Percentiles rank a stretch among this genome's conserved stretches.
phyloP scores from a whole-genome alignment of 2,113 vertebrate genomes.

The Cyanoramphus novaezelandiae region DNA sequence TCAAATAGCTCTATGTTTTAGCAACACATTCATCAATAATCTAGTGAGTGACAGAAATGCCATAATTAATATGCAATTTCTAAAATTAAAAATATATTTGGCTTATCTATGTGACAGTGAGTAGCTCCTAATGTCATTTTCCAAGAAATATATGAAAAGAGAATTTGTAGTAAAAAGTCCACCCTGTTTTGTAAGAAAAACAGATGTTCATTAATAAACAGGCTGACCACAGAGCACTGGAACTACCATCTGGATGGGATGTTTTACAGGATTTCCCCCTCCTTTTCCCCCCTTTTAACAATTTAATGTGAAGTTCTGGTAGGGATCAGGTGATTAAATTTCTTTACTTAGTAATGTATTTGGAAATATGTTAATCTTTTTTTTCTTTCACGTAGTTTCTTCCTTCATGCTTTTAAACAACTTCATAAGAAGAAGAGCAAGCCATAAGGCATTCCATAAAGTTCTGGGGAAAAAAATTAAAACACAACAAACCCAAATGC shows the following conservation, averaged over 20 bases:
- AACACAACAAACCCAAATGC: neutral
- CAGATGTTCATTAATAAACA: constrained; percentile 75
- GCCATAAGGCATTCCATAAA: neutral
- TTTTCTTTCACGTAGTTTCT: neutral
- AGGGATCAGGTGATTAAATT: neutral
- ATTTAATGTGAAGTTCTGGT: constrained; percentile 49
- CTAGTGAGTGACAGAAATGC: neutral
- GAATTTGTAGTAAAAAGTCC: constrained; percentile 61
- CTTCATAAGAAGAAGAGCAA: neutral
- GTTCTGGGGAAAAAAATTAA: neutral
- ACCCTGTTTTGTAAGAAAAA: constrained; percentile 53
- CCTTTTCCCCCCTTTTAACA: neutral
- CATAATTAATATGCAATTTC: constrained; percentile 24
- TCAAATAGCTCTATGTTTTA: neutral
- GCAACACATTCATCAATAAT: neutral
- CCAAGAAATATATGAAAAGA: constrained; percentile 47
- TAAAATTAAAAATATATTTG: constrained; percentile 31
- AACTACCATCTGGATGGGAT: constrained; percentile 27
- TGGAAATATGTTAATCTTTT: constrained; percentile 30
- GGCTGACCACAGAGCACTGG: constrained; percentile 57
- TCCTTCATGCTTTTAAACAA: neutral
- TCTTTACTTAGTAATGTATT: neutral
- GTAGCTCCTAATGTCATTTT: constrained; percentile 17
- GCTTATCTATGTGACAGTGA: neutral
- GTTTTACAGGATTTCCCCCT: neutral